Evolutionary conservation across 2,888 invertebrate species (phyloP).

Genomic region (Eulithis prunata): DNA sequence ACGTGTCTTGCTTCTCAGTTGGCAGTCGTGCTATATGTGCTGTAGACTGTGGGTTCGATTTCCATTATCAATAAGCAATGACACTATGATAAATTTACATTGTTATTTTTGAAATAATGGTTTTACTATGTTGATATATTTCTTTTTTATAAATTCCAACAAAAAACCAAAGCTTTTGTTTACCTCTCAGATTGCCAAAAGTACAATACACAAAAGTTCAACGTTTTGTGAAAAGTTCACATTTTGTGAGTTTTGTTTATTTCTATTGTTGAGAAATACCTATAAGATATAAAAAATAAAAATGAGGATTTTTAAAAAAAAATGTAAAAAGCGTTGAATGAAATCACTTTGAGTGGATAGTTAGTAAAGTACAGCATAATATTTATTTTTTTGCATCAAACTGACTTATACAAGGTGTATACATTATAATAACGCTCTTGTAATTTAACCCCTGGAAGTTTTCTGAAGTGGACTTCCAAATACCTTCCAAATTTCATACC

Average conservation of each 20-base stretch:
- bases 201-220: not conserved
- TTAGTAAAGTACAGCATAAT: not conserved
- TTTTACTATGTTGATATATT: not conserved
- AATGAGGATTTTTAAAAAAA: not conserved
- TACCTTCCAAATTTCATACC: too few species aligned
- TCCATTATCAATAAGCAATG: too few species aligned
- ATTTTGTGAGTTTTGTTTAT: conserved; percentile 4
- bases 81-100: too few species aligned
- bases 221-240: conserved; percentile 9
- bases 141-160: not conserved
- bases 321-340: conserved; percentile 16
- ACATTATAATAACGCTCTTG: too few species aligned
- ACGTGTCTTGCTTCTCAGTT: too few species aligned
- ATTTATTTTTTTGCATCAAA: too few species aligned
- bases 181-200: not conserved
- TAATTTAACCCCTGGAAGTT: too few species aligned
- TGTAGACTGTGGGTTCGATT: too few species aligned
- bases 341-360: conserved; percentile 18
- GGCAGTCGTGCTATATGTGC: too few species aligned
- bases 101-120: too few species aligned
- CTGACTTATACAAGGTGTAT: too few species aligned
- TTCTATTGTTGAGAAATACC: conserved; percentile 10
- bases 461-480: too few species aligned
- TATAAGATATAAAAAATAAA: conserved; percentile 10
- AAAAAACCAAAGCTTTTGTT: not conserved